Evolutionary conservation across 2,797 vertebrate species (phyloP), one percentile per base, ranked within the genome.

Genomic region (Gephyroberyx darwinii): DNA sequence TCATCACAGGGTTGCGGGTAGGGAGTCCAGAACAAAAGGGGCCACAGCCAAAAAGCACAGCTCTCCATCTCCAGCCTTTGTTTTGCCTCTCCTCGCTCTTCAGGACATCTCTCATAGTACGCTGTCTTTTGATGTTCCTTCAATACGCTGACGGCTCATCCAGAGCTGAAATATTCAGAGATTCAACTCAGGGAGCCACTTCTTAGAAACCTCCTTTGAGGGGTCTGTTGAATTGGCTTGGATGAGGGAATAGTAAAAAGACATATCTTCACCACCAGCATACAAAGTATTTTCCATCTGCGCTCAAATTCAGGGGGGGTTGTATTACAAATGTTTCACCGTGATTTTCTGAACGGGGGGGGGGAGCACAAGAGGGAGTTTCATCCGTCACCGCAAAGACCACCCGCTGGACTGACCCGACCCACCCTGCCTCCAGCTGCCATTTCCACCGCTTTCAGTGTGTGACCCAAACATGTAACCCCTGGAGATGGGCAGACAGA

Each of bases 111-210:
- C 12, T 50, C 51, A 58, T 51, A 68, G 65, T 30, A 72, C 61
- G 30, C 54, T 55, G 17, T 41, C 57, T 77, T 90, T 80, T 86
- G 70, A 89, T 75, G 80, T 82, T 84, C 71, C 69, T 58, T 74
- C 82, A 71, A 56, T 53, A 64, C 56, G 35, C 54, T 72, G 66
- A 79, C 75, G 73, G 80, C 71, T 78, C 50, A 68, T 82, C 65
- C 76, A 56, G 69, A 74, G 72, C 57, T 43, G 65, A 65, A 81
- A 83, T 45, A 64, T 55, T 65, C 48, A n/a, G 1, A 80, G 78
- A 81, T 75, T 65, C 68, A 48, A 73, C 65, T 53, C 30, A 51
- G 77, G 61, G 56, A 77, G 68, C 43, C 35, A 52, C 13, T 6
- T 62, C 9, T 52, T 51, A 0, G 20, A 69, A 70, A 69, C 54